Percentiles rank a stretch among this genome's conserved stretches.
Evolutionary conservation across 2,888 invertebrate genomes (phyloP).

Genomic region (Pterostichus niger): DNA sequence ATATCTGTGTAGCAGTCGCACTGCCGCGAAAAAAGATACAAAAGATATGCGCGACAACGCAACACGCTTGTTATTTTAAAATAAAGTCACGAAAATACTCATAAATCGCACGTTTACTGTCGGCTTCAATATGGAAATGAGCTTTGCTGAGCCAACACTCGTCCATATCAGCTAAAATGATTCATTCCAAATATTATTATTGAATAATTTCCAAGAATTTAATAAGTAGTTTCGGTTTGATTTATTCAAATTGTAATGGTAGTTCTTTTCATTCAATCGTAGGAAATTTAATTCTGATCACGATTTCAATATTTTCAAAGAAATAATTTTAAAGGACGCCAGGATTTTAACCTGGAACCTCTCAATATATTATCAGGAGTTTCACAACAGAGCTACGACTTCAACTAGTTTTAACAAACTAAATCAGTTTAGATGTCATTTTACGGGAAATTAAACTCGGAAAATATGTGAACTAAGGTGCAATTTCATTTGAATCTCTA

Average conservation of each 20-base stretch:
- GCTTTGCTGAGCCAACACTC: constrained; percentile 4
- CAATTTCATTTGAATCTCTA: too few relatives aligned
- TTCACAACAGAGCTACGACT: too few relatives aligned
- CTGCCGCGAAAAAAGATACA: constrained; percentile 52
- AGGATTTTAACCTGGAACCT: too few relatives aligned
- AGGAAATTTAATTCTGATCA: background rate
- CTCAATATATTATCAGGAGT: too few relatives aligned
- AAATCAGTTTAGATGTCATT: too few relatives aligned
- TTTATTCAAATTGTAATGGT: background rate
- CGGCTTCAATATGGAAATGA: constrained; percentile 23
- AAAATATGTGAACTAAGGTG: too few relatives aligned
- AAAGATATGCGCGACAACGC: constrained; percentile 40
- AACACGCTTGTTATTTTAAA: constrained; percentile 57
- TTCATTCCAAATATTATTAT: constrained; percentile 28
- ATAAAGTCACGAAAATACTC: constrained; percentile 45
- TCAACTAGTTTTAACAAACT: too few relatives aligned
- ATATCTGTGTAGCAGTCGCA: constrained; percentile 54
- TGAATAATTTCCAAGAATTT: constrained; percentile 17
- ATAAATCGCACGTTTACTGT: constrained; percentile 27
- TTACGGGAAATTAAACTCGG: too few relatives aligned
- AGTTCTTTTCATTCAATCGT: background rate
- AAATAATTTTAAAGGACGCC: too few relatives aligned
- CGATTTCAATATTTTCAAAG: background rate
- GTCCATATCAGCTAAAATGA: background rate
- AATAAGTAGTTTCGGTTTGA: background rate